Percentiles rank a stretch among this genome's conserved stretches.
phyloP scores from a whole-genome alignment of 2,888 invertebrate genomes.

The Drosophila greeni region DNA sequence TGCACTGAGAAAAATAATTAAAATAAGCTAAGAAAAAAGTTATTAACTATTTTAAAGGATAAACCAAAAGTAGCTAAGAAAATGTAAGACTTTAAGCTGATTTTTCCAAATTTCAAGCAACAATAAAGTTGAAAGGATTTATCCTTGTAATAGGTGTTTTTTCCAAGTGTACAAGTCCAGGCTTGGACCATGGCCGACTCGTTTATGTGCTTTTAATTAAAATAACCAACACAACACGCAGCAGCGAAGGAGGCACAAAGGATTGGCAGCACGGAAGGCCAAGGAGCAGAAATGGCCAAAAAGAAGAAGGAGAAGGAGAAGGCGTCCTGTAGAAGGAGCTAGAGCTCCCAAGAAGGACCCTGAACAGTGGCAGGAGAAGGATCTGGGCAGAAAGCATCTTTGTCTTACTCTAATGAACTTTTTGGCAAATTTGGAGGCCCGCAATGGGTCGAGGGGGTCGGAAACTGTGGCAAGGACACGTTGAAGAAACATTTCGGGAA shows the following conservation, averaged over 20 bases:
- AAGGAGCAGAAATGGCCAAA: conserved; percentile 8
- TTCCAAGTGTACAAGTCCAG: background rate
- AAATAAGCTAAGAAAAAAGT: fast-evolving
- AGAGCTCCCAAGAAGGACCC: background rate
- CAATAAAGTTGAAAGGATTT: no score
- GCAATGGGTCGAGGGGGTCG: conserved; percentile 16
- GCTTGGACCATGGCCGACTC: conserved; percentile 35
- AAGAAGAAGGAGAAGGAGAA: background rate
- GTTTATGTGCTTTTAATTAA: conserved; percentile 61
- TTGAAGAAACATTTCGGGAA: conserved; percentile 25
- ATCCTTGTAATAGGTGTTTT: background rate
- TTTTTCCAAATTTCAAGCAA: no score
- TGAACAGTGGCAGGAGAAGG: conserved; percentile 2
- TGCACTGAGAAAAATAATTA: background rate
- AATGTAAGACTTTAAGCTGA: background rate
- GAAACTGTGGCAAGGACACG: conserved; percentile 30
- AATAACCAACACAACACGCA: conserved; percentile 54
- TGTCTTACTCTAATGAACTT: conserved; percentile 57
- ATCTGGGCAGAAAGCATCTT: conserved; percentile 32
- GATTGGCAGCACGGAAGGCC: conserved; percentile 24
- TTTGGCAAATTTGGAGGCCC: conserved; percentile 57
- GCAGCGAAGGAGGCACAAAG: conserved; percentile 23
- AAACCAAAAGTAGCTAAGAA: no score
- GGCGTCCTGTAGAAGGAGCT: background rate
- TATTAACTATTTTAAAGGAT: no score